Conservation (phyloP, 2,888 invertebrate genomes). For the Bruchidius siliquastri region DNA sequence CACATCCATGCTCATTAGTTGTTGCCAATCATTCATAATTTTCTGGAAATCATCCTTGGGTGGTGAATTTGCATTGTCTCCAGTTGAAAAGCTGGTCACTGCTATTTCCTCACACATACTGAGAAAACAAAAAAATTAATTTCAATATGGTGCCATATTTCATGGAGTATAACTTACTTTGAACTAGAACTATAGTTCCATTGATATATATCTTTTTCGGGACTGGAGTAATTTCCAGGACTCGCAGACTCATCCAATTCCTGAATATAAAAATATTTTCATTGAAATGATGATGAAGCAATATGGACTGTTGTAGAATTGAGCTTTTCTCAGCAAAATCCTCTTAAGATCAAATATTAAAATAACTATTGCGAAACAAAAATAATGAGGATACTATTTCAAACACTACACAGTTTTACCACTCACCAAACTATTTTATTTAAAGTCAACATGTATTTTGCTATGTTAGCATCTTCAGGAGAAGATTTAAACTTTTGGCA, state of each 20-base stretch:
- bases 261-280: not conserved
- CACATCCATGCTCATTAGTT: slow-evolving; percentile 49
- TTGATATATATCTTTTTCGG: not conserved
- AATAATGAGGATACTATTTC: too few relatives aligned
- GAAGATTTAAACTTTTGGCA: too few relatives aligned
- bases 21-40: slow-evolving; percentile 52
- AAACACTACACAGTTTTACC: too few relatives aligned
- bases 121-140: not conserved
- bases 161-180: not conserved
- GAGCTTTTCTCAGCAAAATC: too few relatives aligned
- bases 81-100: slow-evolving; percentile 38
- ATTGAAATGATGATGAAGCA: not conserved
- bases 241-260: not conserved
- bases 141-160: not conserved
- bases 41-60: slow-evolving; percentile 50
- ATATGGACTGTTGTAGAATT: too few relatives aligned
- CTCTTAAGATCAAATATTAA: too few relatives aligned
- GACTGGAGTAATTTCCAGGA: not conserved
- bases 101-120: slow-evolving; percentile 47
- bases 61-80: slow-evolving; percentile 27
- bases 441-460: too few relatives aligned
- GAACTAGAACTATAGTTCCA: not conserved
- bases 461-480: too few relatives aligned
- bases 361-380: too few relatives aligned
- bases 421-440: too few relatives aligned